Base-by-base conservation (phyloP, 2,797 vertebrate species). In the Tympanoctomys barrerae region DNA sequence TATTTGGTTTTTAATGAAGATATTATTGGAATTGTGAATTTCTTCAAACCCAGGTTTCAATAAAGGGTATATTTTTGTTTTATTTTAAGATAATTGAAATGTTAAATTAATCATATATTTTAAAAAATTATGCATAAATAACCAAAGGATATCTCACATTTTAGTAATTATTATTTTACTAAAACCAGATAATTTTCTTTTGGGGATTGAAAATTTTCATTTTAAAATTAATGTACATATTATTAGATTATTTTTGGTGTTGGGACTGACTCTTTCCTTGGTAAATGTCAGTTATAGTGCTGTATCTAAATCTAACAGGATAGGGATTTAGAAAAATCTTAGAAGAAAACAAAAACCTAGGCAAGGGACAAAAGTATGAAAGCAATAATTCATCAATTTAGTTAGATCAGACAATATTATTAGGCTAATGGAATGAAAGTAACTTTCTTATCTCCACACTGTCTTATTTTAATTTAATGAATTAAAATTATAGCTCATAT, bases 1-100 rank as follows among this genome's bases (percentile, higher is more conserved):
- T 66, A 18, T 61, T 18, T 92, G 49, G 9, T 22, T 62, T 92
- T 94, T 28, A 90, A 87, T 77, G 36, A 91, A 89, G 52, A 62
- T 90, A 83, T 36, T 31, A 22, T 46, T 80, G n/a, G 86, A 24
- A 61, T 31, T 54, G 6, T 80, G n/a, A 92, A 80, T 14, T 4
- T 79, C 16, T 87, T 4, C 87, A 54, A 73, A 94, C 5, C 6
- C 36, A 5, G 5, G 52, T 82, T 91, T 78, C 64, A 52, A 33
- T n/a, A 87, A 85, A 78, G 39, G 0, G 36, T 36, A 42, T n/a
- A 26, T 73, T 73, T 70, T 70, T 18, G 39, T 64, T 57, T 89
- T 77, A 42, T 9, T 92, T 87, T 81, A 1, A 89, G 84, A 77
- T 77, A 46, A 79, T 42, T 79, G 19, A 82, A 79, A 49, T 71